These are phyloP conservation scores for Himalopsyche tibetana DNA, from an alignment of 2,888 invertebrate species.

Conservation along the genomic window DNA sequence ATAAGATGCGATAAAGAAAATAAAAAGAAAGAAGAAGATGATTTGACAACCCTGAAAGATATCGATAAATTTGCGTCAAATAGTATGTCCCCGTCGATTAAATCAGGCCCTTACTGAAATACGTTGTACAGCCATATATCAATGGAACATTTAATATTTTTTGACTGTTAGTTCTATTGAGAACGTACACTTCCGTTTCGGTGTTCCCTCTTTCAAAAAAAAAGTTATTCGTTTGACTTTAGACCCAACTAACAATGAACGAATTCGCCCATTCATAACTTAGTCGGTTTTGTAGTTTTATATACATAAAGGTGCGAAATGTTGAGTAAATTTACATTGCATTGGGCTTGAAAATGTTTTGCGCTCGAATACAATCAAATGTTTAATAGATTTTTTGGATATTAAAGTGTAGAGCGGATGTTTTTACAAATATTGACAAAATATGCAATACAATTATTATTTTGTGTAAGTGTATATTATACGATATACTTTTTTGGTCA, in stretches of 20 bases:
- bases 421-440: slow-evolving; percentile 55
- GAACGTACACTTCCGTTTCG: slow-evolving; percentile 57
- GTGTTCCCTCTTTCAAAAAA: slow-evolving; percentile 53
- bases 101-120: slow-evolving; percentile 10
- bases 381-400: slow-evolving; percentile 23
- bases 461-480: no score
- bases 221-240: slow-evolving; percentile 51
- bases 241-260: slow-evolving; percentile 43
- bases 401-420: slow-evolving; percentile 46
- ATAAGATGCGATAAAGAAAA: no score
- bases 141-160: background rate
- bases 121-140: background rate
- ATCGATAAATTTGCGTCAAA: background rate
- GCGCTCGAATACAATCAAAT: slow-evolving; percentile 55
- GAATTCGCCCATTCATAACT: slow-evolving; percentile 56
- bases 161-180: background rate
- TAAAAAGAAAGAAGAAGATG: background rate
- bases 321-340: slow-evolving; percentile 64
- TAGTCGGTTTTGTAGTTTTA: slow-evolving; percentile 55
- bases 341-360: slow-evolving; percentile 47
- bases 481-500: no score
- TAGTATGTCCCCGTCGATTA: background rate
- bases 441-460: background rate
- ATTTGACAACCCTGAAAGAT: background rate
- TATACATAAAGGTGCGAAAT: slow-evolving; percentile 63